phyloP scores from a whole-genome alignment of 53 echinoderm and acorn worm species.

The Astropecten irregularis region DNA sequence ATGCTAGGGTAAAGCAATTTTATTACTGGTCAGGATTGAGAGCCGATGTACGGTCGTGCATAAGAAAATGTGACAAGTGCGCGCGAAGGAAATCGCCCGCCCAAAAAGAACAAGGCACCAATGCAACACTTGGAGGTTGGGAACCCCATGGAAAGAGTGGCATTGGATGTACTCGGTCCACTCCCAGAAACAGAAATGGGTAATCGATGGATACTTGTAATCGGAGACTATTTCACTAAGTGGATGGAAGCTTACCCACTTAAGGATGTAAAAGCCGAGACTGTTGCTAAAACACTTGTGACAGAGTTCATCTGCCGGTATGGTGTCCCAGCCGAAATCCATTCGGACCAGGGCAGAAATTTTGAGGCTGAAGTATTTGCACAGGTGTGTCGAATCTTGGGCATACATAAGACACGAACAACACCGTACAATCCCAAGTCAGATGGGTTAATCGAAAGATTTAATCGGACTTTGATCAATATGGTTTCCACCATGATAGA shows the following conservation, averaged over 20 bases:
- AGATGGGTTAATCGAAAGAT: slow-evolving; percentile 53
- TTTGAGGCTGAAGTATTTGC: slow-evolving; percentile 44
- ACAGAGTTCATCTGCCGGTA: slow-evolving; percentile 41
- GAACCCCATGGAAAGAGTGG: slow-evolving; percentile 8
- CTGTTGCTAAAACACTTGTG: slow-evolving; percentile 36
- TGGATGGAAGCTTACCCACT: slow-evolving; percentile 56
- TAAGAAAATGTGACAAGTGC: not conserved
- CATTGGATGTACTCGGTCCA: slow-evolving; percentile 29
- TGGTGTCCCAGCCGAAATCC: slow-evolving; percentile 41
- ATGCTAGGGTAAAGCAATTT: not conserved
- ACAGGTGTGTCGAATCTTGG: slow-evolving; percentile 39
- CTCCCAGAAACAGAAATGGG: slow-evolving; percentile 4
- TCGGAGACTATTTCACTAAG: slow-evolving; percentile 54
- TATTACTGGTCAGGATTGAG: slow-evolving; percentile 16
- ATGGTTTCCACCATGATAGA: slow-evolving; percentile 33
- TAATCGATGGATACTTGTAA: slow-evolving; percentile 19
- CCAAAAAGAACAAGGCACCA: not conserved
- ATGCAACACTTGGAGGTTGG: not conserved
- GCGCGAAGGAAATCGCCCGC: not conserved
- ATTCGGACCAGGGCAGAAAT: slow-evolving; percentile 56
- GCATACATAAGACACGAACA: slow-evolving; percentile 44
- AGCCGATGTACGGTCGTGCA: not conserved
- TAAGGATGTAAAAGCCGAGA: slow-evolving; percentile 11
- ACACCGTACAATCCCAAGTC: slow-evolving; percentile 49
- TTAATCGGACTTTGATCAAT: slow-evolving; percentile 26